phyloP scores from a whole-genome alignment of 1,140 invertebrate species.

The Diorhabda carinulata region DNA sequence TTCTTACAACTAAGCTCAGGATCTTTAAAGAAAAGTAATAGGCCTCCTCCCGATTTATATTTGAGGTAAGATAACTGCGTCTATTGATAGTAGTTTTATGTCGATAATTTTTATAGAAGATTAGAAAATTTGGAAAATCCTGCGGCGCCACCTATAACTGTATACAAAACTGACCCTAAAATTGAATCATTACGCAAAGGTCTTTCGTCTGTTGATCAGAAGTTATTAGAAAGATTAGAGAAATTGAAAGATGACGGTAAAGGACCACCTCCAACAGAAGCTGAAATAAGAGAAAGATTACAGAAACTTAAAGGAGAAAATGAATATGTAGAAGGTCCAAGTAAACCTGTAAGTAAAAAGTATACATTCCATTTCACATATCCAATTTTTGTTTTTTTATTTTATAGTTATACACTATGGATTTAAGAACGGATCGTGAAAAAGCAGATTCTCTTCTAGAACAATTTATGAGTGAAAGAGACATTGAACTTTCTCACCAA shows the following conservation, averaged over 20 bases:
- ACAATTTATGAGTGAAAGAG: constrained; percentile 56
- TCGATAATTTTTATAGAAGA: constrained; percentile 33
- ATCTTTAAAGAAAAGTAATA: constrained; percentile 24
- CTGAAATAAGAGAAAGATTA: constrained; percentile 53
- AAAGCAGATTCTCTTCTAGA: constrained; percentile 59
- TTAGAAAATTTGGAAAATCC: constrained; percentile 50
- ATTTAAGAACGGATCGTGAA: constrained; percentile 56
- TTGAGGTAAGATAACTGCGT: constrained; percentile 45
- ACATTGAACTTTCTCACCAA: constrained; percentile 53
- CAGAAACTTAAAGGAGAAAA: constrained; percentile 54
- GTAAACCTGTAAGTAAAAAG: constrained; percentile 30
- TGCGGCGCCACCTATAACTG: constrained; percentile 48
- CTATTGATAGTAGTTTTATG: not conserved
- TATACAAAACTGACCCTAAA: constrained; percentile 50
- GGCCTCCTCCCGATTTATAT: constrained; percentile 51
- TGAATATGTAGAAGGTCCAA: constrained; percentile 36
- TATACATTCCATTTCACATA: not conserved
- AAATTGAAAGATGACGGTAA: constrained; percentile 54
- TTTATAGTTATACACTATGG: constrained; percentile 24
- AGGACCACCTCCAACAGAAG: constrained; percentile 48
- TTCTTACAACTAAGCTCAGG: constrained; percentile 35
- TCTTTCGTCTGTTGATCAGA: constrained; percentile 48
- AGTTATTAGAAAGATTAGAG: constrained; percentile 58
- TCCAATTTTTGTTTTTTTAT: not conserved
- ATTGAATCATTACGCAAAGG: constrained; percentile 44